phyloP scores from a whole-genome alignment of 92 coral and sea anemone genomes.

The Parazoanthus darwini region DNA sequence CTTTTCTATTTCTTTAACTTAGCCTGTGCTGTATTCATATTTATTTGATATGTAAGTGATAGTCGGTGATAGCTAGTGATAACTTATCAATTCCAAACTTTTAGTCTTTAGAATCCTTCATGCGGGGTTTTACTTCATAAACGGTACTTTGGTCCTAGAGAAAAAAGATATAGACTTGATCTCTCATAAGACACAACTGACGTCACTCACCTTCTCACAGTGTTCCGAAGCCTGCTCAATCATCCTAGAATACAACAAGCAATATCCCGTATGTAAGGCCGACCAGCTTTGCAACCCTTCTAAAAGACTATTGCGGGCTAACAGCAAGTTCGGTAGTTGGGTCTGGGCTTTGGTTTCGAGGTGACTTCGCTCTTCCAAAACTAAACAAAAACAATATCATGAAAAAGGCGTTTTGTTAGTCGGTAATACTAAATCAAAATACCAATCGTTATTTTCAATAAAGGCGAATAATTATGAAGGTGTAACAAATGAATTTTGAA shows the following conservation, averaged over 20 bases:
- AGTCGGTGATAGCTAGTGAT: too few relatives aligned
- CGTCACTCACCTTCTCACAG: constrained; percentile 65
- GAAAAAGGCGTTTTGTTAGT: neutral
- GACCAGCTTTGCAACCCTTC: constrained; percentile 78
- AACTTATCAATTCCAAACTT: too few relatives aligned
- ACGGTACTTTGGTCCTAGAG: too few relatives aligned
- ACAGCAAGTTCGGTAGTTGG: constrained; percentile 61
- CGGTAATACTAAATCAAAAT: neutral
- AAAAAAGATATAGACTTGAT: too few relatives aligned
- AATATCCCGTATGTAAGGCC: constrained; percentile 81
- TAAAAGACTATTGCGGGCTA: constrained; percentile 52
- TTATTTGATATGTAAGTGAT: too few relatives aligned
- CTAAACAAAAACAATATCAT: constrained; percentile 33
- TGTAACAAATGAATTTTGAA: too few relatives aligned
- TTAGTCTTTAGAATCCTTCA: too few relatives aligned
- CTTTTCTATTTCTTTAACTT: too few relatives aligned
- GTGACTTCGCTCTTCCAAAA: constrained; percentile 49
- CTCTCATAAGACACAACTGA: neutral
- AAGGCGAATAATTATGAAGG: too few relatives aligned
- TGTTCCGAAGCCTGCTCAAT: constrained; percentile 68
- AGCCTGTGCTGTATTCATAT: too few relatives aligned
- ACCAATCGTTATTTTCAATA: neutral
- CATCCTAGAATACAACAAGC: constrained; percentile 66
- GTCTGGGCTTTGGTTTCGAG: constrained; percentile 46
- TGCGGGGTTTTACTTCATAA: too few relatives aligned